A percentile compares a stretch with the other conserved stretches of the same genome.
These are phyloP conservation scores for Helicoverpa assulta DNA, from an alignment of 2,888 invertebrate genomes.

Conservation along the genomic window DNA sequence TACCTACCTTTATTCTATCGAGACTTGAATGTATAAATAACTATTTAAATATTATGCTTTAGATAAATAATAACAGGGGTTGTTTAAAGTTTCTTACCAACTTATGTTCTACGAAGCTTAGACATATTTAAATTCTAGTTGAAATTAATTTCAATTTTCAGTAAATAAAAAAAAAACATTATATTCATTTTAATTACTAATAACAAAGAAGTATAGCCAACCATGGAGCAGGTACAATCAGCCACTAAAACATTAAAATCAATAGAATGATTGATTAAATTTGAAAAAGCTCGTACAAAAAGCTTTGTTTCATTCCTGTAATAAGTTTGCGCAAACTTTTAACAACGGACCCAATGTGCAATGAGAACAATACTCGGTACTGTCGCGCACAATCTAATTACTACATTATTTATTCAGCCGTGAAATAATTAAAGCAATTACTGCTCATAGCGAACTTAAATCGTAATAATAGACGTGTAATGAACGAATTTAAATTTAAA, in stretches of 20 bases:
- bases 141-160: too few relatives aligned
- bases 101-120: too few relatives aligned
- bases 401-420: conserved; percentile 44
- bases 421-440: conserved; percentile 52
- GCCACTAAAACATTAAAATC: neutral
- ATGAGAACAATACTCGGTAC: conserved; percentile 65
- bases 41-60: neutral
- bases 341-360: conserved; percentile 30
- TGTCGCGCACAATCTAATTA: conserved; percentile 57
- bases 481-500: conserved; percentile 50
- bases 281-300: conserved; percentile 1
- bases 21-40: neutral
- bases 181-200: too few relatives aligned
- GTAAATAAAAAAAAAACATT: neutral
- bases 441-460: conserved; percentile 42
- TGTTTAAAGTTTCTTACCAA: too few relatives aligned
- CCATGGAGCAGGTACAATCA: neutral
- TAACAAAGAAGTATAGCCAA: neutral
- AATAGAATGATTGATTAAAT: conserved; percentile 10
- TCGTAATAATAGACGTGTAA: conserved; percentile 48
- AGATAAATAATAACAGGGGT: too few relatives aligned
- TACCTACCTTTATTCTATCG: neutral
- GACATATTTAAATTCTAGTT: too few relatives aligned
- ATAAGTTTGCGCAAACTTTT: conserved; percentile 39
- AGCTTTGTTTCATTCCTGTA: conserved; percentile 15